Base-by-base conservation (phyloP, 2,797 vertebrate species). In the Hippoglossus hippoglossus region DNA sequence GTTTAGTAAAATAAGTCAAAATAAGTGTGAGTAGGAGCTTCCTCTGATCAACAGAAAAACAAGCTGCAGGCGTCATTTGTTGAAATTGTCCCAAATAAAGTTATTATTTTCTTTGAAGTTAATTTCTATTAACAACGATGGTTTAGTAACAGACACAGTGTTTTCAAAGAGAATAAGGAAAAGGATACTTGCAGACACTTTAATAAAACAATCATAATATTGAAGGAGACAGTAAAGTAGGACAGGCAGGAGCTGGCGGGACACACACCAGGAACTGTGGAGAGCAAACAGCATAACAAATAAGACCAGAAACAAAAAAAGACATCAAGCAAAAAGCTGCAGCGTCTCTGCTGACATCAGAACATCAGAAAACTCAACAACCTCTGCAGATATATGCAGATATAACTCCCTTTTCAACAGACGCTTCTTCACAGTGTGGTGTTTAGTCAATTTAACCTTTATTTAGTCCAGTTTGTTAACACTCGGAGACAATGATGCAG, bases 281-380 rank as follows among this genome's bases (percentile, higher is more conserved):
- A 71, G 36, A 75, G 71, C 72, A 84, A 84, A 81, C 72, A 31
- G 77, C 77, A 86, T 79, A 62, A 71, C 63, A 84, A 79, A 86
- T 80, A 78, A 68, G 49, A 75, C n/a, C 65, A 26, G 56, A 69
- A 60, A 83, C 64, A 81, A 73, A 73, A 73, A 83, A 69, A 70
- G 63, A 63, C 55, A 53, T 81, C 65, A 69, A 60, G 49, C 67
- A 75, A 46, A 67, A 61, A 67, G 65, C 15, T 46, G 49, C 41
- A 18, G 16, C 25, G 1, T 25, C 18, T 68, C 50, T 74, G 63
- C 78, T 77, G 63, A 80, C 58, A 63, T 63, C 39, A 64, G n/a
- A 51, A 6, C 59, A 1, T 19, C 12, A 49, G 25, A 22, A 18
- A 71, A 56, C 56, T 12, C 44, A 31, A 46, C 39, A 16, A 12